phyloP scores from a whole-genome alignment of 1,140 invertebrate genomes.

The Drosophila azteca region DNA sequence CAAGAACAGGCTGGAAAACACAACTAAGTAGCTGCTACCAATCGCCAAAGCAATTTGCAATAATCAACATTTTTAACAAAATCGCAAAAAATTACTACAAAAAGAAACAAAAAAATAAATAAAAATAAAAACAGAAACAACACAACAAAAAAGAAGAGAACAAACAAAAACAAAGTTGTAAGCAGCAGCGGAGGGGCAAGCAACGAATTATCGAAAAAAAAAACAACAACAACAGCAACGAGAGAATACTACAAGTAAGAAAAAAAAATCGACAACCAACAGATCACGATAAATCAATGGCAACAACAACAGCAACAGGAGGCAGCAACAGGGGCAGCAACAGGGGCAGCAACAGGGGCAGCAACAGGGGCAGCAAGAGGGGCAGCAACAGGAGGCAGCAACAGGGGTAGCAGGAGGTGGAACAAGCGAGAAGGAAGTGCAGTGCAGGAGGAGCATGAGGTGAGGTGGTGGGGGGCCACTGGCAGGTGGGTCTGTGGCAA shows the following conservation, averaged over 20 bases:
- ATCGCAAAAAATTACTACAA: conserved; percentile 35
- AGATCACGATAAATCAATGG: conserved; percentile 81
- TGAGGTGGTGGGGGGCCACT: neutral
- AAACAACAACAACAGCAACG: conserved; percentile 34
- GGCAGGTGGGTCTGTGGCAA: no score
- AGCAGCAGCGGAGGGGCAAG: conserved; percentile 25
- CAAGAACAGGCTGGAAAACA: conserved; percentile 74
- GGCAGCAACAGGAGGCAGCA: no score
- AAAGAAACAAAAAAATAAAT: conserved; percentile 30
- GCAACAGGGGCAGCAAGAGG: no score
- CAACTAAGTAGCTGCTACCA: conserved; percentile 81
- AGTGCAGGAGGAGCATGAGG: neutral
- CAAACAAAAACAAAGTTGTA: conserved; percentile 62
- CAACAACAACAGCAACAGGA: conserved; percentile 50
- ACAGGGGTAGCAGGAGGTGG: neutral
- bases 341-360: neutral
- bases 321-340: no score
- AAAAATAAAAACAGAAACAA: conserved; percentile 38
- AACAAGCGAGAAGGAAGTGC: neutral
- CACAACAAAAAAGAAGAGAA: no score
- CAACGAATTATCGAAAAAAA: conserved; percentile 36
- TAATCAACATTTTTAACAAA: conserved; percentile 80
- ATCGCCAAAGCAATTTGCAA: conserved; percentile 81
- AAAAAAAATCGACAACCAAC: conserved; percentile 77
- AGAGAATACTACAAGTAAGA: conserved; percentile 21